Evolutionary conservation across 64 coral and sea anemone species (phyloP), one percentile per base, ranked within the genome.

Genomic region (Pocillopora damicornis): DNA sequence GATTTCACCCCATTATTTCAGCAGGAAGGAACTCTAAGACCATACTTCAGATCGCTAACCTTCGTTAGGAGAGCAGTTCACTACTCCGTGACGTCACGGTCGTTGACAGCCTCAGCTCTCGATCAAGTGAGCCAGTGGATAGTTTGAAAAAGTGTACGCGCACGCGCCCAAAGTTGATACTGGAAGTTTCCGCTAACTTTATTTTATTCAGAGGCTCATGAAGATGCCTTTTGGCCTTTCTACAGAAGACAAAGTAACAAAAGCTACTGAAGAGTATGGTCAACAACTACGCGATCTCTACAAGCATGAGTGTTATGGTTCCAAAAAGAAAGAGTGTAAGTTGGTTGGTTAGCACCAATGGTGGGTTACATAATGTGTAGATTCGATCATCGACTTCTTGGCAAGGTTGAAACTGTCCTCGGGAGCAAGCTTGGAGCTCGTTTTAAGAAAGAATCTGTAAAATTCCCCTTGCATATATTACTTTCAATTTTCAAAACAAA

Each of bases 291-390:
- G 90, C 79, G 93, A 92, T 59, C 92, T 99, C 42, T 99, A 92
- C 65, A 92, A 92, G 79, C 96, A 98, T 63, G 96, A 98, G 51
- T 98, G 96, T 76, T 86, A 88, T 65, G 92, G 90, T 14, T 80
- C 81, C 23, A 92, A 87, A 75, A 98, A 98, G 59, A 94, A 89
- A 58, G 96, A 98, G 79, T 95, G 96, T 98, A 77, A 92, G 96
- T 80, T 59, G 22, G 59, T 20, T 73, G 42, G 42, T 51, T 7
- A 51, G 42, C 42, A 51, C 1, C 1, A 36, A 20, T 1, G 35
- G 30, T 25, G 30, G 57, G 51, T 77, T 6, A 10, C 20, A 62
- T 13, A 78, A 34, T 51, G 42, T 51, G 2, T 51, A 2, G 7
- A 7, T 51, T 51, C 42, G 7, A 51, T 51, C 42, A 51, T 51